Conservation (phyloP, 2,113 vertebrate genomes). For the Psittacula cyanocephala region DNA sequence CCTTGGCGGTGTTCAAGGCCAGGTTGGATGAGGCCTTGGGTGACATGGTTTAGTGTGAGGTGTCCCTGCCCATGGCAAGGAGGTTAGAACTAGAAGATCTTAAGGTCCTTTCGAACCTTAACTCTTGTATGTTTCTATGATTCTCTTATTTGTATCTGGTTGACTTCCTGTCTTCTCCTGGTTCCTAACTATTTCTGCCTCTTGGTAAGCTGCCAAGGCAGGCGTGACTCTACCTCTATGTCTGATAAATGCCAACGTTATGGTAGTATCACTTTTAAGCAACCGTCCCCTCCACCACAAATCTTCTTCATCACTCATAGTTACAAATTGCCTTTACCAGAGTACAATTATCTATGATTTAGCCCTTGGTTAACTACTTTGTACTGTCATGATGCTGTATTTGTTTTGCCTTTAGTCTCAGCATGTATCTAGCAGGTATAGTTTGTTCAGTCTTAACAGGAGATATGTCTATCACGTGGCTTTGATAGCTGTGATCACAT, state of each 20-base stretch:
- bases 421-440: background rate
- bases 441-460: background rate
- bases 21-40: background rate
- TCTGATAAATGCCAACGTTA: background rate
- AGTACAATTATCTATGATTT: background rate
- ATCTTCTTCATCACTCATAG: background rate
- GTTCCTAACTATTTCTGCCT: background rate
- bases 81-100: no score
- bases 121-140: no score
- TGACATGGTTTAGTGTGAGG: background rate
- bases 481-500: background rate
- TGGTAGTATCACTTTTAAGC: background rate
- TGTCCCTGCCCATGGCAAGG: no score
- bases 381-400: background rate
- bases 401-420: background rate
- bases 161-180: background rate
- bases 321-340: background rate
- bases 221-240: rapidly evolving
- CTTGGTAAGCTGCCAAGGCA: background rate
- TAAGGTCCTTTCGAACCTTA: no score
- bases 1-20: background rate
- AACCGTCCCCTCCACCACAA: background rate
- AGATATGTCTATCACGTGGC: background rate
- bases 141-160: background rate
- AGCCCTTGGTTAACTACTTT: background rate